These are phyloP conservation scores for Cathartes aura DNA, from an alignment of 2,113 vertebrate genomes.

Conservation along the genomic window DNA sequence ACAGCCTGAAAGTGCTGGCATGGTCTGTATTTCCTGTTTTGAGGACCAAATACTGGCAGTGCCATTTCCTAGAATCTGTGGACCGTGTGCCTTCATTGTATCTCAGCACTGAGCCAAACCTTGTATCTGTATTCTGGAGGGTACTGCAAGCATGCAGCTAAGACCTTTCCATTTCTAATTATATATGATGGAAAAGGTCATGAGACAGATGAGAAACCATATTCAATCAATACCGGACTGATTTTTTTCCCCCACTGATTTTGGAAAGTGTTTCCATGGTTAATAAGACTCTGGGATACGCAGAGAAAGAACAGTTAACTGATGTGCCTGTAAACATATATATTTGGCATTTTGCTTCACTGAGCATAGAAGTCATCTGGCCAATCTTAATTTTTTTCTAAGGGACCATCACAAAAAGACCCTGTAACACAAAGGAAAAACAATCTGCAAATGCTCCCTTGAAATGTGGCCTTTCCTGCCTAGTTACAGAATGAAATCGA, in stretches of 20 bases:
- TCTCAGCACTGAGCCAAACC: not conserved
- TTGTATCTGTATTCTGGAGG: conserved; percentile 35
- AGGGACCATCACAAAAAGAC: conserved; percentile 54
- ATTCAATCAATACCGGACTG: conserved; percentile 43
- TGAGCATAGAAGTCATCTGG: conserved; percentile 61
- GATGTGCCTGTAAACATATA: conserved; percentile 50
- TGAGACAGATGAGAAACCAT: conserved; percentile 47
- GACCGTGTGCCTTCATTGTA: not conserved
- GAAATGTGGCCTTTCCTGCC: conserved; percentile 70
- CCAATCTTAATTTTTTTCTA: conserved; percentile 61
- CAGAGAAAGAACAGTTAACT: conserved; percentile 49
- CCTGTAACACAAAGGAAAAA: conserved; percentile 24
- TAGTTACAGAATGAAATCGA: conserved; percentile 67
- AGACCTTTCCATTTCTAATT: conserved; percentile 67
- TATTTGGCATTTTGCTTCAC: conserved; percentile 70
- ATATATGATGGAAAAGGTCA: conserved; percentile 53
- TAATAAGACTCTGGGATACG: conserved; percentile 35
- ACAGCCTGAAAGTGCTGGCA: not conserved
- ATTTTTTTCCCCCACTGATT: conserved; percentile 24
- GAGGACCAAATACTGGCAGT: not conserved
- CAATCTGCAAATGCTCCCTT: conserved; percentile 73
- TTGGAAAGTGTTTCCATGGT: conserved; percentile 27
- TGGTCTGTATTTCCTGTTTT: not conserved
- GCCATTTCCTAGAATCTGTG: not conserved
- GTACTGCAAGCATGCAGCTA: not conserved